These are phyloP conservation scores for Nasonia giraulti DNA, from an alignment of 1,140 invertebrate species.

Conservation along the genomic window DNA sequence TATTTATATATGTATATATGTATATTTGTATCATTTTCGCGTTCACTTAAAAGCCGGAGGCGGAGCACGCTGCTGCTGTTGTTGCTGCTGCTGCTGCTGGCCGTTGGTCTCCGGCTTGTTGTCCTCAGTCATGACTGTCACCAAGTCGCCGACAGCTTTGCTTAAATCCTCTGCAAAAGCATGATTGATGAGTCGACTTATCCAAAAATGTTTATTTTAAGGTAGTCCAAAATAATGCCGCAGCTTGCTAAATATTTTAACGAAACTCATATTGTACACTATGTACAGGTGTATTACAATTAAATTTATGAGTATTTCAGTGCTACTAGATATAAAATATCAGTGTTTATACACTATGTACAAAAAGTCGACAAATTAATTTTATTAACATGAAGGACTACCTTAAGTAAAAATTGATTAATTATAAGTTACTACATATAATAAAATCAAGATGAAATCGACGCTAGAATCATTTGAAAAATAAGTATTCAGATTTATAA, in stretches of 20 bases:
- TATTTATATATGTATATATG: slow-evolving; percentile 49
- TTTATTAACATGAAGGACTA: too few relatives aligned
- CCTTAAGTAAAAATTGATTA: too few relatives aligned
- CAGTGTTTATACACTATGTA: too few relatives aligned
- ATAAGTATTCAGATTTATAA: too few relatives aligned
- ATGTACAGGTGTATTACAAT: too few relatives aligned
- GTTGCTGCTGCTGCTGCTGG: slow-evolving; percentile 55
- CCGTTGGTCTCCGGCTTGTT: slow-evolving; percentile 71
- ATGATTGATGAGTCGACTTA: not conserved
- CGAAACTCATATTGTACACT: not conserved
- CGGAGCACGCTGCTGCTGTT: slow-evolving; percentile 54
- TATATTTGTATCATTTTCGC: slow-evolving; percentile 53
- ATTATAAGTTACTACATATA: too few relatives aligned
- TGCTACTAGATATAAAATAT: too few relatives aligned
- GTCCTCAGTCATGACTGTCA: slow-evolving; percentile 91
- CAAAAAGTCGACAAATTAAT: too few relatives aligned
- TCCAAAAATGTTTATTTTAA: slow-evolving; percentile 1
- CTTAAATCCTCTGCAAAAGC: slow-evolving; percentile 83
- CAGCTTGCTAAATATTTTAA: not conserved
- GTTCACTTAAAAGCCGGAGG: slow-evolving; percentile 70
- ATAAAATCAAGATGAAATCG: too few relatives aligned
- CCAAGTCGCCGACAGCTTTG: slow-evolving; percentile 88
- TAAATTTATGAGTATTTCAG: too few relatives aligned
- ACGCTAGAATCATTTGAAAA: too few relatives aligned
- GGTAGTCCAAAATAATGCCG: not conserved